Base-by-base conservation (phyloP, 2,888 invertebrate genomes). In the Tipula lateralis region DNA sequence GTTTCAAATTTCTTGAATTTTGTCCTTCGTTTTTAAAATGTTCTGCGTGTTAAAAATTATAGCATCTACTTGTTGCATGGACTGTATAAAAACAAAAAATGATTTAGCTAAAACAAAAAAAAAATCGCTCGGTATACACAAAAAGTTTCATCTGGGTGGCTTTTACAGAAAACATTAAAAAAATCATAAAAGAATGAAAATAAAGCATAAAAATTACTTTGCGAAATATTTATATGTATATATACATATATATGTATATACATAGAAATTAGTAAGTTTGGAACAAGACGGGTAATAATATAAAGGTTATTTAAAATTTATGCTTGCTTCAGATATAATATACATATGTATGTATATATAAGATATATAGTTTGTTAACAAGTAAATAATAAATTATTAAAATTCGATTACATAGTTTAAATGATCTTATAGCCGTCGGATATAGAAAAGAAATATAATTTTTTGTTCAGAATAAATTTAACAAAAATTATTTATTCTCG, bases 91-190 rank as follows among this genome's bases (percentile, higher is more conserved):
- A 66, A 39, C 19, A 6, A 50, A 66, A 66, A 66, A 24, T 66
- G 9, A 66, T 66, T 66, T 66, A 66, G 24, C 66, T 66, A 66
- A 24, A 66, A 6, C 66, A 24, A 66, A 66, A 24, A 24, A 9
- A 12, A n/a, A n/a, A n/a, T n/a, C n/a, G 19, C 9, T 66, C 12
- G 66, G 66, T 24, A 66, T 66, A 66, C n/a, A 66, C 44, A 24
- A 66, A 66, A 66, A 66, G 19, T 19, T 66, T 66, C 66, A 66
- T 66, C 66, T 66, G 66, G 66, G 66, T 66, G 66, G 66, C 66
- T 66, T 66, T 66, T 24, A 66, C 66, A 24, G 5, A 50, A 50
- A 66, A 66, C 66, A 66, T 24, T 50, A 66, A 66, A 66, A 66
- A 66, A 66, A 66, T 66, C 16, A 50, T 66, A 24, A 66, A 66